These are phyloP conservation scores for Leuciscus waleckii DNA, from an alignment of 2,797 vertebrate species.

Conservation along the genomic window DNA sequence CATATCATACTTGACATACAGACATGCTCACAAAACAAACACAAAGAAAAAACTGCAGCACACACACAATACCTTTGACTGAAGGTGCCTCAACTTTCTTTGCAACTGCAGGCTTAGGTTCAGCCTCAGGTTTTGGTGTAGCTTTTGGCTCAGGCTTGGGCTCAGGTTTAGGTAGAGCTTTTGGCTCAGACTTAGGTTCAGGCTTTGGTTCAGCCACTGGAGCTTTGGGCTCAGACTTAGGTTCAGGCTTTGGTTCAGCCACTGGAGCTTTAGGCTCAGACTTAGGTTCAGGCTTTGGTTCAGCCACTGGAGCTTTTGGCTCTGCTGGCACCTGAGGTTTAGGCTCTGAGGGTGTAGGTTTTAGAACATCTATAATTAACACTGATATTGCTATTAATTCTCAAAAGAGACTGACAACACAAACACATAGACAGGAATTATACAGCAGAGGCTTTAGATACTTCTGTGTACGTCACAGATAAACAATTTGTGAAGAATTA, in stretches of 20 bases:
- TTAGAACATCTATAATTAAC: slow-evolving; percentile 73
- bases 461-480: neutral
- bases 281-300: slow-evolving; percentile 29
- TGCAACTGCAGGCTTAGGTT: slow-evolving; percentile 54
- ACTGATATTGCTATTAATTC: slow-evolving; percentile 70
- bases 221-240: slow-evolving; percentile 23
- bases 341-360: slow-evolving; percentile 60
- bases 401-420: slow-evolving; percentile 43
- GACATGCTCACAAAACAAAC: slow-evolving; percentile 24
- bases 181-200: slow-evolving; percentile 52
- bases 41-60: slow-evolving; percentile 37
- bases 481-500: slow-evolving; percentile 19
- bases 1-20: slow-evolving; percentile 34
- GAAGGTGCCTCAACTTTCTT: slow-evolving; percentile 70
- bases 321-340: slow-evolving; percentile 50
- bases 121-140: slow-evolving; percentile 32
- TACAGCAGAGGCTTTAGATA: slow-evolving; percentile 30
- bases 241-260: neutral
- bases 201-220: slow-evolving; percentile 38
- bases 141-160: slow-evolving; percentile 26
- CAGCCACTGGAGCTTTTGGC: slow-evolving; percentile 40
- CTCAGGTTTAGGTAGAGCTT: slow-evolving; percentile 23
- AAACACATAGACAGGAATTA: slow-evolving; percentile 40
- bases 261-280: slow-evolving; percentile 58
- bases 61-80: slow-evolving; percentile 78